Evolutionary conservation across 2,888 invertebrate genomes (phyloP).

Genomic region (Cheilosia pagana): DNA sequence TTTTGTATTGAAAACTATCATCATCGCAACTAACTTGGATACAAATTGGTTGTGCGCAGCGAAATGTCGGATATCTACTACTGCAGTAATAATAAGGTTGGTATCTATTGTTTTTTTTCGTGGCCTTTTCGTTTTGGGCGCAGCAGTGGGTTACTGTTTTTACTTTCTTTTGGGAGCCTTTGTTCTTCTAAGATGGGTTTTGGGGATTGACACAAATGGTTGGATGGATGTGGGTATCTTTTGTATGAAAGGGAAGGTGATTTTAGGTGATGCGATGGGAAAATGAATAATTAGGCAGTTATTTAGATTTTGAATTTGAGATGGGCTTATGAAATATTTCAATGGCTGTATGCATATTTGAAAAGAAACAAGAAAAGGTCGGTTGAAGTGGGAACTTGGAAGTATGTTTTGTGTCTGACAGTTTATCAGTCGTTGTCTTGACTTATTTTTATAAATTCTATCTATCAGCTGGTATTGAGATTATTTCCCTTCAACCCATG

Average conservation of each 20-base stretch:
- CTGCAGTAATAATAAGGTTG: constrained; percentile 71
- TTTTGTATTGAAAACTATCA: neutral
- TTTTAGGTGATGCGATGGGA: constrained; percentile 2
- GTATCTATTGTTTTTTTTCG: constrained; percentile 29
- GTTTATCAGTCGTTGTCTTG: no score
- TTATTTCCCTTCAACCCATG: no score
- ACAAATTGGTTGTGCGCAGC: constrained; percentile 55
- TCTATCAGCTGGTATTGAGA: no score
- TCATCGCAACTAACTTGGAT: constrained; percentile 55
- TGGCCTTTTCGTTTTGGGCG: neutral
- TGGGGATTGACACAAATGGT: constrained; percentile 29
- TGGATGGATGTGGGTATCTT: neutral
- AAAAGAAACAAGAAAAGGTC: no score
- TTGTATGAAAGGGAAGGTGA: constrained; percentile 59
- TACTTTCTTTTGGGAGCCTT: constrained; percentile 36
- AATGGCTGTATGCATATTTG: no score
- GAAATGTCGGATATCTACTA: constrained; percentile 73
- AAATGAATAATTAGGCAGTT: constrained; percentile 1
- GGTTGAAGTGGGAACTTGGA: no score
- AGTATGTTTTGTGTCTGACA: no score
- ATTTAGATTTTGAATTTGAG: constrained; percentile 23
- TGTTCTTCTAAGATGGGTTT: constrained; percentile 5
- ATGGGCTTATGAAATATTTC: neutral
- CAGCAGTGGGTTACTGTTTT: constrained; percentile 31
- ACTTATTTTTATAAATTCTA: no score